A percentile compares a stretch with the other conserved stretches of the same genome.
Conservation (phyloP, 2,113 vertebrate genomes). For the Anolis carolinensis region DNA sequence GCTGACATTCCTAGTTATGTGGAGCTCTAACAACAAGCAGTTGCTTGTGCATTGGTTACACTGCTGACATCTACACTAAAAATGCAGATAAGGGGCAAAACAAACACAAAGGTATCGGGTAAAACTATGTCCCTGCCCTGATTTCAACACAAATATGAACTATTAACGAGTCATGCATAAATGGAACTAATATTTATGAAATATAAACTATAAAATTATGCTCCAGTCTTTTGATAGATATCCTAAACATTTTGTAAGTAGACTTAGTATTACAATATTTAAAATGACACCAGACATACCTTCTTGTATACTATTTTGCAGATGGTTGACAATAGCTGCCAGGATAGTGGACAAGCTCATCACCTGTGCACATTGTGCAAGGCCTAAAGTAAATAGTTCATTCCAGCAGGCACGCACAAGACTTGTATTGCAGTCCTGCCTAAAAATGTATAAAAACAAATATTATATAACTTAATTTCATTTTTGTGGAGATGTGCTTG, state of each 20-base stretch:
- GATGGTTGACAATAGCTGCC: slow-evolving; percentile 94
- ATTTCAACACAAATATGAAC: background rate
- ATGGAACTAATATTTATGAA: background rate
- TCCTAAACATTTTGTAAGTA: background rate
- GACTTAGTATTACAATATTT: background rate
- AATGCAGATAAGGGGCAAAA: background rate
- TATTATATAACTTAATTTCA: background rate
- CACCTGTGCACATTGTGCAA: slow-evolving; percentile 95
- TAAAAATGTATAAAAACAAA: slow-evolving; percentile 63
- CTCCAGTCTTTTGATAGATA: background rate
- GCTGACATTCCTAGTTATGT: background rate
- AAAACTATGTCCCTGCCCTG: background rate
- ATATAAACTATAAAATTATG: fast-evolving
- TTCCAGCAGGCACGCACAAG: slow-evolving; percentile 98
- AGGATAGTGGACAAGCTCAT: slow-evolving; percentile 98
- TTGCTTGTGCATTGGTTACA: background rate
- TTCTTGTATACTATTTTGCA: slow-evolving; percentile 96
- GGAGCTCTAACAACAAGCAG: background rate
- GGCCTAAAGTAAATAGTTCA: slow-evolving; percentile 94
- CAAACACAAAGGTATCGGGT: background rate
- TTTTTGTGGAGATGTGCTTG: too few relatives aligned
- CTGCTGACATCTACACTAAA: background rate
- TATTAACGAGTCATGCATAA: background rate
- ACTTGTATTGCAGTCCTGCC: slow-evolving; percentile 95
- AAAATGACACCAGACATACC: slow-evolving; percentile 74